Base-by-base conservation (phyloP, 2,113 vertebrate genomes). In the Scomber japonicus region DNA sequence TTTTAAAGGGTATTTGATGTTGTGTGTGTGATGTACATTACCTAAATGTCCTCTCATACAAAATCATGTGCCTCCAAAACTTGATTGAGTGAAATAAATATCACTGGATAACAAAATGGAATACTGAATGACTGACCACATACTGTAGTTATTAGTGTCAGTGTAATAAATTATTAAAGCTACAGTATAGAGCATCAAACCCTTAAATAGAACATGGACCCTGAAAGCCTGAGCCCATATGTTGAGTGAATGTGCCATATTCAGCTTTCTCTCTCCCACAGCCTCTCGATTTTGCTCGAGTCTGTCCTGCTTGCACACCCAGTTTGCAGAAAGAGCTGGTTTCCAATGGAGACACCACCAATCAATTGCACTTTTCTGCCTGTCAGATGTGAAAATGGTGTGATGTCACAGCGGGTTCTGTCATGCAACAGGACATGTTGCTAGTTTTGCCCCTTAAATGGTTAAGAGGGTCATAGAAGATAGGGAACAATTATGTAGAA, bases 91-190 rank as follows among this genome's bases (percentile, higher is more conserved):
- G 15, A 82, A 71, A 73, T 5, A 63, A 75, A 81, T 70, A 45
- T 53, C 13, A 48, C 0, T 50, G 48, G 35, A 65, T 62, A 74
- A 56, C 51, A 79, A 30, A 71, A 75, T 70, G 56, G 31, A 54
- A 70, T 24, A 48, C 13, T 71, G 30, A 74, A 46, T 46, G 15
- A 40, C n/a, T 71, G 72, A 80, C 17, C 35, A n/a, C 4, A 65
- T 31, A 62, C 30, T 61, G 66, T 57, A 27, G 72, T 60, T 75
- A 62, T 71, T 46, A 54, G 65, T 62, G 82, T 78, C 59, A 71
- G 30, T 13, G 60, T 63, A 27, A 66, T 79, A 2, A 45, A 87
- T 74, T 62, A 82, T 87, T 82, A 71, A 87, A 21, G 56, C 49
- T 50, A 82, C 73, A 71, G 68, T 9, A 57, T 40, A 40, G 51